These are phyloP conservation scores for Botrylloides violaceus DNA, from an alignment of 23 tunicate species.

Conservation along the genomic window DNA sequence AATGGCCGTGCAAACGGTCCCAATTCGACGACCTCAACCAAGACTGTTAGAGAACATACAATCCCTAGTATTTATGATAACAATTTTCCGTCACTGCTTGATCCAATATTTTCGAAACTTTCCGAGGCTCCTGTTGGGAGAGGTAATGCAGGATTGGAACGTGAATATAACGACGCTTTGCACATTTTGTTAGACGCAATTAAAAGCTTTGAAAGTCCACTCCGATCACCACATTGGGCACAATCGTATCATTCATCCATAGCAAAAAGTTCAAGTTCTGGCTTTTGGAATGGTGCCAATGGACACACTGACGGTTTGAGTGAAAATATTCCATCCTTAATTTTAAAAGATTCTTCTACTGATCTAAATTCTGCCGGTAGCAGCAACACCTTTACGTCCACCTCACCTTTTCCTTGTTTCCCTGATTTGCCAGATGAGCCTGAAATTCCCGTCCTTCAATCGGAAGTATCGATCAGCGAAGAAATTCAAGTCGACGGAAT, in stretches of 20 bases:
- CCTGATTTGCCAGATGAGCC: not conserved
- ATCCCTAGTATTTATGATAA: conserved; percentile 26
- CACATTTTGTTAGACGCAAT: conserved; percentile 67
- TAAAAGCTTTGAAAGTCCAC: conserved; percentile 48
- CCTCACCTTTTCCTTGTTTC: conserved; percentile 11
- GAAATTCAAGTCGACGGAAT: conserved; percentile 45
- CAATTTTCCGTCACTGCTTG: not conserved
- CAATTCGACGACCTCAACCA: not conserved
- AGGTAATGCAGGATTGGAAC: not conserved
- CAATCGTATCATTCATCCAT: not conserved
- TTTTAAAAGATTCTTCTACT: not conserved
- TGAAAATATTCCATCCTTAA: not conserved
- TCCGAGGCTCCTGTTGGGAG: not conserved
- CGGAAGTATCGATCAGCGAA: conserved; percentile 16
- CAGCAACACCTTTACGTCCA: not conserved
- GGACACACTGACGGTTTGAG: not conserved
- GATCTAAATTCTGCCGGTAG: not conserved
- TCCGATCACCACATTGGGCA: not conserved
- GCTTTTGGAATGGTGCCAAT: not conserved
- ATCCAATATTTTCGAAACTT: not conserved
- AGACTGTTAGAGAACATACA: not conserved
- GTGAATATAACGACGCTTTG: conserved; percentile 64
- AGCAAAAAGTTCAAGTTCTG: not conserved
- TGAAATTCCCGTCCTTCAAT: not conserved
- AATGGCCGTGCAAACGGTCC: not conserved